phyloP scores from a whole-genome alignment of 2,888 invertebrate species.

The Watsonalla cultraria region DNA sequence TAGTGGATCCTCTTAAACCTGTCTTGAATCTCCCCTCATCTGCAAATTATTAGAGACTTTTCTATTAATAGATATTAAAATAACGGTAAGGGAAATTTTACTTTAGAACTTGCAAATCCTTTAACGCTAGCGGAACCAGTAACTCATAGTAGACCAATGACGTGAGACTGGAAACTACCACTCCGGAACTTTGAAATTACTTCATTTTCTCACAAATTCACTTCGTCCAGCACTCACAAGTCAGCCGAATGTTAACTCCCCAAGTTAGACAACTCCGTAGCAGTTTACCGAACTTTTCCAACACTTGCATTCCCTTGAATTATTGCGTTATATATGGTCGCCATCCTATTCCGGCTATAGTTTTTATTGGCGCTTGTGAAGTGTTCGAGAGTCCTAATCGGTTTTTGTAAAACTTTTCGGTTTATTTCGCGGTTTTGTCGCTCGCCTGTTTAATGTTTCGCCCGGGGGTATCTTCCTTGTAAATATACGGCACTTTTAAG shows the following conservation, averaged over 20 bases:
- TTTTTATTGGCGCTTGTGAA: conserved; percentile 58
- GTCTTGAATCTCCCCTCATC: too few species aligned
- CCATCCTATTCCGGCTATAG: conserved; percentile 47
- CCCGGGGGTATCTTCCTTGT: neutral
- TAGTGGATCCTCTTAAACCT: too few species aligned
- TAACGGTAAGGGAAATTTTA: too few species aligned
- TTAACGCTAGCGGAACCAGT: neutral
- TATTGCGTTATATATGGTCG: conserved; percentile 56
- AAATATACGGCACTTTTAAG: neutral
- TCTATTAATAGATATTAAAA: too few species aligned
- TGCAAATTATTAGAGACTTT: too few species aligned
- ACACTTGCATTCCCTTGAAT: conserved; percentile 65
- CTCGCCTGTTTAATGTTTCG: neutral
- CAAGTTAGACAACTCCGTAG: conserved; percentile 34
- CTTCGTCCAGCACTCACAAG: conserved; percentile 28
- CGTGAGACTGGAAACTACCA: conserved; percentile 30
- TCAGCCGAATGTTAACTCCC: conserved; percentile 40
- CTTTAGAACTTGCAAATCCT: neutral
- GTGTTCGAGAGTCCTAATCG: conserved; percentile 27
- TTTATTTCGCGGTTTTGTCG: neutral
- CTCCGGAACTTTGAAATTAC: conserved; percentile 38
- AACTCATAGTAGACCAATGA: conserved; percentile 31
- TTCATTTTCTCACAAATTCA: conserved; percentile 42
- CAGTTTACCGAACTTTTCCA: conserved; percentile 42
- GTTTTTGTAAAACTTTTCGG: neutral